These are phyloP conservation scores for Apodemia duryi DNA, from an alignment of 2,888 invertebrate species.

Conservation along the genomic window DNA sequence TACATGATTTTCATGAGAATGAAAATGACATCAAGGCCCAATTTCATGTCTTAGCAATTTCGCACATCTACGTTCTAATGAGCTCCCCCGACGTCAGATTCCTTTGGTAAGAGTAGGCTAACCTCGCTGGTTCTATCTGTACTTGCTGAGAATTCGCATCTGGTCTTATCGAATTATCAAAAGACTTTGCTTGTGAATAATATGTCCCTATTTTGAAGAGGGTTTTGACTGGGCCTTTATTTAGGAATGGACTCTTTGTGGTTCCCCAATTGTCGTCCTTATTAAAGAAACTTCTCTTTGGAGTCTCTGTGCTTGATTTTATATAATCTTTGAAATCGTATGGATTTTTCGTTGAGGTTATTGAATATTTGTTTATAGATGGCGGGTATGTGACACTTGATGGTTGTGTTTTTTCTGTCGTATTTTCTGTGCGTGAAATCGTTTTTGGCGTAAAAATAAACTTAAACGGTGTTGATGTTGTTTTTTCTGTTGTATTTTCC, in stretches of 20 bases:
- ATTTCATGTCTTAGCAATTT: conserved; percentile 33
- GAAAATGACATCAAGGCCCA: conserved; percentile 39
- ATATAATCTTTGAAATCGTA: conserved; percentile 74
- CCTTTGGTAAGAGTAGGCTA: conserved; percentile 61
- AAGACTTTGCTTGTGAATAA: conserved; percentile 66
- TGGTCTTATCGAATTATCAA: conserved; percentile 68
- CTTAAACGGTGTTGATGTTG: conserved; percentile 44
- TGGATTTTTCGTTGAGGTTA: conserved; percentile 76
- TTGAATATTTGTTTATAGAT: conserved; percentile 61
- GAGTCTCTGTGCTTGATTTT: conserved; percentile 49
- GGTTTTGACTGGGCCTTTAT: conserved; percentile 53
- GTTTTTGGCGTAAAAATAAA: conserved; percentile 37
- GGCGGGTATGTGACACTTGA: conserved; percentile 36
- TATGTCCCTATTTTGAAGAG: conserved; percentile 70
- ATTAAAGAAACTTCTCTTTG: conserved; percentile 57
- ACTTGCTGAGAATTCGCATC: conserved; percentile 73
- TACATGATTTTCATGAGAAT: conserved; percentile 30
- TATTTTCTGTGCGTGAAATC: conserved; percentile 43
- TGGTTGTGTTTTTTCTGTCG: conserved; percentile 40
- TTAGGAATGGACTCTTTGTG: conserved; percentile 72
- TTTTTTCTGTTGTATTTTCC: conserved; percentile 41
- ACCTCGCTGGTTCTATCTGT: conserved; percentile 67
- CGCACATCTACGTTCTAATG: conserved; percentile 53
- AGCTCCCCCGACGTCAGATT: conserved; percentile 59
- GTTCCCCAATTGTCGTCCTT: conserved; percentile 69